Evolutionary conservation across 2,113 vertebrate species (phyloP), one percentile per base, ranked within the genome.

Genomic region (Phocoena sinus): DNA sequence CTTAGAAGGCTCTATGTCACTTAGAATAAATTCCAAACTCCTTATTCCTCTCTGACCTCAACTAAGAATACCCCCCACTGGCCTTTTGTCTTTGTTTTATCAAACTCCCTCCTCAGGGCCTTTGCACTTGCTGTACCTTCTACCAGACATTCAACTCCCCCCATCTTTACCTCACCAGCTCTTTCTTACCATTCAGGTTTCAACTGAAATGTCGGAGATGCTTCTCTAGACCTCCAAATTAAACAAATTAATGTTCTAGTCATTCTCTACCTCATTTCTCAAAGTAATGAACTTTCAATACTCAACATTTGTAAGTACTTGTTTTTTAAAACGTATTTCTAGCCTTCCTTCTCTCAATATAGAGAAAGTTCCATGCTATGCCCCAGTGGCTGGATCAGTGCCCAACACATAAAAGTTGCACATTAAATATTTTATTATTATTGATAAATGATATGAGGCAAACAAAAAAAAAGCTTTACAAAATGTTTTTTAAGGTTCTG

Each of bases 401-500:
- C 17, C n/a, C 95, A 67, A 15, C 6, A 93, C 3, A 41, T 5
- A 80, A 41, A 6, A 76, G 9, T 50, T 63, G 56, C 31, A 89
- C 26, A 84, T 14, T 73, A 92, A 79, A 12, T 60, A 62, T 70
- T 28, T 14, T 83, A 50, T 65, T 76, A 56, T 71, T 96, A 79
- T 80, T 91, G 77, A 67, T 89, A 31, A 71, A 60, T 71, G 88
- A 84, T 76, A 71, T 53, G 38, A 36, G 38, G 26, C 12, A 83
- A 77, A 82, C 8, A 41, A 31, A 70, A 33, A 63, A 65, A 95
- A 84, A 38, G 0, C 31, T 73, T 92, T 89, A 36, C 31, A 91
- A 56, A 89, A 90, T 92, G 21, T 74, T 70, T 87, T 79, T 81
- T 91, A 93, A 77, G 11, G 44, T 95, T 93, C 58, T 91, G 5